Percentiles rank a stretch among this genome's conserved stretches.
Evolutionary conservation across 2,888 invertebrate genomes (phyloP).

Genomic region (Hesperia comma): DNA sequence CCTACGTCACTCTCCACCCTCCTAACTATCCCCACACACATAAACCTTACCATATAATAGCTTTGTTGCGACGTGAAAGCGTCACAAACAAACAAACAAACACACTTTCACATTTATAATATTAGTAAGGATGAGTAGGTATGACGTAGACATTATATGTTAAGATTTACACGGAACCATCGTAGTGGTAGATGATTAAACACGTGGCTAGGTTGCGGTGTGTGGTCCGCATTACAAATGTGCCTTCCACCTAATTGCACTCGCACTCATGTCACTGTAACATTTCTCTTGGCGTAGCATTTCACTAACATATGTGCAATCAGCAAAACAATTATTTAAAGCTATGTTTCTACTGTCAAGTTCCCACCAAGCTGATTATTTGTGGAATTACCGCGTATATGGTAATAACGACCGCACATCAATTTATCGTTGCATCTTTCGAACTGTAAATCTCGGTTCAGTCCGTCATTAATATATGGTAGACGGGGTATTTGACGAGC

Average conservation of each 20-base stretch:
- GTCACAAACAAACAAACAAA: too few species aligned
- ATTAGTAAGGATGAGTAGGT: too few species aligned
- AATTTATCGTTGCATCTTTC: constrained; percentile 37
- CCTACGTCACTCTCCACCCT: too few species aligned
- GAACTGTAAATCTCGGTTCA: constrained; percentile 33
- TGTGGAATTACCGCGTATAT: constrained; percentile 39
- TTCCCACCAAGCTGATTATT: constrained; percentile 42
- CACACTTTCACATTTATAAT: too few species aligned
- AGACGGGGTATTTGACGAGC: constrained; percentile 22
- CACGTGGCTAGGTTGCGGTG: constrained; percentile 17
- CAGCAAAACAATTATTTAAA: constrained; percentile 39
- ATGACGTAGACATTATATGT: neutral
- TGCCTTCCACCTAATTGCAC: constrained; percentile 51
- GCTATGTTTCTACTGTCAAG: constrained; percentile 38
- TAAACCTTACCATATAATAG: too few species aligned
- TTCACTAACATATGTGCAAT: constrained; percentile 56
- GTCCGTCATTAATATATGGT: constrained; percentile 25
- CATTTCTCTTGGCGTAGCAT: constrained; percentile 52
- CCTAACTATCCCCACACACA: too few species aligned
- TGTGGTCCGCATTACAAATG: constrained; percentile 51
- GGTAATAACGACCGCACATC: constrained; percentile 43
- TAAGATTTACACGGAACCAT: constrained; percentile 11
- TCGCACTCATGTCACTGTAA: constrained; percentile 58
- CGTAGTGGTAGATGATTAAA: constrained; percentile 17
- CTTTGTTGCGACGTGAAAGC: too few species aligned